Percentiles rank a stretch among this genome's conserved stretches.
Conservation (phyloP, 2,888 invertebrate species). For the Elmis aenea region DNA sequence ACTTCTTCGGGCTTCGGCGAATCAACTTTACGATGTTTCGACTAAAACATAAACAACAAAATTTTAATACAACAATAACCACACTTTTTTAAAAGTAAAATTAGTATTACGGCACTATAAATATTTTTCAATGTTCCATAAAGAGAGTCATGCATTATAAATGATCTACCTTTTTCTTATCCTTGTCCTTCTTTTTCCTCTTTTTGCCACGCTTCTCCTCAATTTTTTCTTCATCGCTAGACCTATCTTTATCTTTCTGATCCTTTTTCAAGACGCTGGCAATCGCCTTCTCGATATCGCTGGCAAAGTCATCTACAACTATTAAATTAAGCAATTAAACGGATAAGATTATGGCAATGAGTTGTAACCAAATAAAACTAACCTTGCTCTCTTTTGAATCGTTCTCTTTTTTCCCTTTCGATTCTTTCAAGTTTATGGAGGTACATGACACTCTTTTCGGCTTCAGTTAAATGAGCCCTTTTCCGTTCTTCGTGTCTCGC, state of each 20-base stretch:
- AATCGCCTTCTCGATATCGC: constrained; percentile 73
- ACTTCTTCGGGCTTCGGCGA: constrained; percentile 48
- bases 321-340: constrained; percentile 4
- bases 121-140: too few species aligned
- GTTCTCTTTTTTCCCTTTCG: constrained; percentile 40
- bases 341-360: not conserved
- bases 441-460: constrained; percentile 44
- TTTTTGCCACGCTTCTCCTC: constrained; percentile 54
- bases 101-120: too few species aligned
- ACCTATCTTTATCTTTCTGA: constrained; percentile 38
- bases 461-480: constrained; percentile 43
- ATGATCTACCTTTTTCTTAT: constrained; percentile 50
- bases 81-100: too few species aligned
- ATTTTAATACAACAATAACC: too few species aligned
- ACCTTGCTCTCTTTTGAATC: constrained; percentile 34
- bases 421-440: constrained; percentile 42
- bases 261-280: constrained; percentile 70
- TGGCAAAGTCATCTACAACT: constrained; percentile 67
- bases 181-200: constrained; percentile 53
- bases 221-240: constrained; percentile 42
- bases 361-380: not conserved
- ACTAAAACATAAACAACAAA: constrained; percentile 25
- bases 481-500: constrained; percentile 33
- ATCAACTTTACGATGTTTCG: constrained; percentile 53
- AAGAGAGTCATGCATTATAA: too few species aligned